Evolutionary conservation across 1,140 invertebrate species (phyloP).

Genomic region (Adoxophyes honmai): DNA sequence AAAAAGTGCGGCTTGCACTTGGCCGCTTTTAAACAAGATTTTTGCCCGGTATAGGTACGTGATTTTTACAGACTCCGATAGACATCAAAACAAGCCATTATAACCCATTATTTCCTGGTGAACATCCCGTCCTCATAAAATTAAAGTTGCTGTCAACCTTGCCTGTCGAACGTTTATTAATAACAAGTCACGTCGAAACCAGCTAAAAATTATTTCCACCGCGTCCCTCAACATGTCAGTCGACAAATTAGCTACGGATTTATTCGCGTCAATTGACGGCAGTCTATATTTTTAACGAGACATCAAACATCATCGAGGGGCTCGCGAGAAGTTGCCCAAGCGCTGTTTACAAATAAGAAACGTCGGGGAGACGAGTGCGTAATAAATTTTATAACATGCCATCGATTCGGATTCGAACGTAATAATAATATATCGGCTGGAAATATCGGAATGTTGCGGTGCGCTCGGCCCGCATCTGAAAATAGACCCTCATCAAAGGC

Average conservation of each 20-base stretch:
- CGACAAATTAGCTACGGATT: conserved; percentile 72
- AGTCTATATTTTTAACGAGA: conserved; percentile 73
- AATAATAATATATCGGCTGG: conserved; percentile 74
- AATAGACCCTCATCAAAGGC: conserved; percentile 77
- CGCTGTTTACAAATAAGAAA: conserved; percentile 74
- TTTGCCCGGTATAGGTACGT: no score
- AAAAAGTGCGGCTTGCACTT: no score
- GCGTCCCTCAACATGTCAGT: conserved; percentile 56
- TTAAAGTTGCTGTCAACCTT: background rate
- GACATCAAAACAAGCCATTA: no score
- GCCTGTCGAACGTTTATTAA: conserved; percentile 6
- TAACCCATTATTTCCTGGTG: no score
- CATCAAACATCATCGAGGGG: conserved; percentile 72
- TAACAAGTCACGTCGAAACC: conserved; percentile 36
- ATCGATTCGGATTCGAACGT: conserved; percentile 70
- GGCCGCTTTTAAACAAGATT: no score
- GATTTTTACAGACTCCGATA: no score
- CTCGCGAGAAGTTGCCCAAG: conserved; percentile 53
- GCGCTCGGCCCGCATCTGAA: conserved; percentile 65
- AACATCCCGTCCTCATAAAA: no score
- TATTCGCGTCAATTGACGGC: conserved; percentile 64
- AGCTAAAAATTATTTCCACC: conserved; percentile 60
- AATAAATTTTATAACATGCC: conserved; percentile 75
- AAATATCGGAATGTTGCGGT: conserved; percentile 73
- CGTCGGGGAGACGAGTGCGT: conserved; percentile 66